A percentile compares a stretch with the other conserved stretches of the same genome.
Conservation (phyloP, 2,888 invertebrate genomes). For the Leptopilina myrica region DNA sequence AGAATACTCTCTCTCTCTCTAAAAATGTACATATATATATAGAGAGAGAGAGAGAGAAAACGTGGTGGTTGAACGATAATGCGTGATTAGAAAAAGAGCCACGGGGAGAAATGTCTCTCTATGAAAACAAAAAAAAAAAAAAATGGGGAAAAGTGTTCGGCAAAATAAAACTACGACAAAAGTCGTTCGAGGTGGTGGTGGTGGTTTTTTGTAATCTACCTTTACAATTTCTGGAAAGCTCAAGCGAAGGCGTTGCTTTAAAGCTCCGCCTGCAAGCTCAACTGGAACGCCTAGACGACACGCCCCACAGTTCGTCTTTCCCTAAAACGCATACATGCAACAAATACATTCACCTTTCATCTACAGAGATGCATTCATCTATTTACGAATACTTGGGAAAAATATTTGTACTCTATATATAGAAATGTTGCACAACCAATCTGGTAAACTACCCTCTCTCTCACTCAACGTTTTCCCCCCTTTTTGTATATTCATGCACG, state of each 20-base stretch:
- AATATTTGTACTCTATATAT: too few species aligned
- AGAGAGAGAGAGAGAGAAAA: too few species aligned
- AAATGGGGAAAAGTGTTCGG: slow-evolving; percentile 7
- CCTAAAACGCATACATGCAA: slow-evolving; percentile 6
- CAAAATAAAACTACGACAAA: slow-evolving; percentile 37
- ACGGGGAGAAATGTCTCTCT: slow-evolving; percentile 35
- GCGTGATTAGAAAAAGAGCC: slow-evolving; percentile 49
- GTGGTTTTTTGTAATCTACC: slow-evolving; percentile 41
- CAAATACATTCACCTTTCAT: not conserved
- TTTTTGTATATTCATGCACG: too few species aligned
- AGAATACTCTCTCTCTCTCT: too few species aligned
- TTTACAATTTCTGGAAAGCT: slow-evolving; percentile 56
- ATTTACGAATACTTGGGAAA: not conserved
- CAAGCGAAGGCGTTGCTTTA: slow-evolving; percentile 67
- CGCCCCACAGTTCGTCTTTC: slow-evolving; percentile 64
- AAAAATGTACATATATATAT: too few species aligned
- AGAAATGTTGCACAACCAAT: not conserved
- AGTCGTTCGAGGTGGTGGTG: slow-evolving; percentile 10
- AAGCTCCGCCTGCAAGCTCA: slow-evolving; percentile 74
- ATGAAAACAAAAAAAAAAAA: not conserved
- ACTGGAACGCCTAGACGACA: slow-evolving; percentile 63
- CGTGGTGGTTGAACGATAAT: slow-evolving; percentile 44
- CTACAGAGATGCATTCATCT: not conserved
- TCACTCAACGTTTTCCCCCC: too few species aligned
- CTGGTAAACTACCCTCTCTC: not conserved